These are phyloP conservation scores for Cantharis nigra DNA, from an alignment of 2,888 invertebrate genomes.

Conservation along the genomic window DNA sequence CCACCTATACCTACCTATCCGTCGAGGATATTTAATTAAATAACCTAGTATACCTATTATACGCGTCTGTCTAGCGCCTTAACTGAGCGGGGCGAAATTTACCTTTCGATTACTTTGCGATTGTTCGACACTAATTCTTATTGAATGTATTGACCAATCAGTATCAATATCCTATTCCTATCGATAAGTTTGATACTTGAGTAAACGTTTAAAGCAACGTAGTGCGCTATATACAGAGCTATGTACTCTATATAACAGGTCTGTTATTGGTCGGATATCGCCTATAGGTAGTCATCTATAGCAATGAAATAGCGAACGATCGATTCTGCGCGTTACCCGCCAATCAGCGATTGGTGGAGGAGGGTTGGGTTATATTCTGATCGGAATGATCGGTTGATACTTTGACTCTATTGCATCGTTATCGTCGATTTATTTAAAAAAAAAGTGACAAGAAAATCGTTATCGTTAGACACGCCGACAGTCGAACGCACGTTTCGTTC, in stretches of 20 bases:
- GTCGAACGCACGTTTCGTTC: neutral
- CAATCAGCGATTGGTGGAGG: slow-evolving; percentile 56
- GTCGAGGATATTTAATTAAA: neutral
- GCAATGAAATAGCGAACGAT: slow-evolving; percentile 60
- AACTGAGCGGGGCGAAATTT: neutral
- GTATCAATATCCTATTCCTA: slow-evolving; percentile 11
- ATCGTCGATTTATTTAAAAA: slow-evolving; percentile 30
- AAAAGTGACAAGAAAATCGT: neutral
- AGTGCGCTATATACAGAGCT: slow-evolving; percentile 22
- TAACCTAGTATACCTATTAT: neutral
- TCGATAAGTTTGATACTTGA: slow-evolving; percentile 13
- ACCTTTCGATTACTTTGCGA: neutral
- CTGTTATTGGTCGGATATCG: slow-evolving; percentile 53
- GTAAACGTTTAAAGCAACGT: slow-evolving; percentile 26
- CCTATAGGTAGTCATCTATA: slow-evolving; percentile 59
- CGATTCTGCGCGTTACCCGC: slow-evolving; percentile 64
- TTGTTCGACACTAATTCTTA: neutral
- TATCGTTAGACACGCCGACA: neutral
- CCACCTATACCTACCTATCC: neutral
- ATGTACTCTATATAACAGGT: slow-evolving; percentile 32
- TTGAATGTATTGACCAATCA: slow-evolving; percentile 21
- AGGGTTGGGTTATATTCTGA: slow-evolving; percentile 39
- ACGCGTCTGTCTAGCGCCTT: neutral
- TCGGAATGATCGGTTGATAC: slow-evolving; percentile 50
- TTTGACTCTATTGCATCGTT: slow-evolving; percentile 49